Evolutionary conservation across 2,113 vertebrate species (phyloP), one percentile per base, ranked within the genome.

Genomic region (Atractosteus spatula): DNA sequence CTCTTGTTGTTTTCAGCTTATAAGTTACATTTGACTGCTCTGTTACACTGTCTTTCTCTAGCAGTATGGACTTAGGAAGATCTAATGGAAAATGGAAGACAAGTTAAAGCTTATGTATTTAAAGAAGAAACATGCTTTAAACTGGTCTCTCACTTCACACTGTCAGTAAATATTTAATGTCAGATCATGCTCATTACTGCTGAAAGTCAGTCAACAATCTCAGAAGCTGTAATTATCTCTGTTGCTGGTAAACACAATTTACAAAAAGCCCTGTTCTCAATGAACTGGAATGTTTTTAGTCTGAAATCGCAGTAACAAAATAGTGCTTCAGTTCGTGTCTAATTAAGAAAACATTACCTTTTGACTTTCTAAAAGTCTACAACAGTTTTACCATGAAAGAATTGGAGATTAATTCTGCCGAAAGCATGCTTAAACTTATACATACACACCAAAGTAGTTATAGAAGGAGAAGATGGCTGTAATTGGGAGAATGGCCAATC

Each of bases 201-300:
- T 51, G 47, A 51, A 51, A 51, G 29, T 29, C 47, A 51, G 47
- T 5, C 47, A 7, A 10, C 47, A 51, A 51, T 7, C 47, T 51
- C 47, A 5, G 10, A 10, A 7, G 47, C 47, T 5, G 47, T 10
- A 51, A 51, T 51, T 51, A 10, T 2, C 47, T 51, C 47, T 51
- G 47, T 51, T 51, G 47, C 10, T 51, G 47, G 0, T 1, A 10
- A 51, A 51, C 10, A 51, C 47, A 71, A 41, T 10, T 8, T 51
- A 65, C 71, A 29, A 29, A 29, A 29, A 55, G 17, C 41, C 41
- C 7, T 62, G 55, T 13, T 62, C 63, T 51, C 62, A 51, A 17
- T 64, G 70, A 54, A 13, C n/a, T 66, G 62, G 29, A 72, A 44
- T n/a, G 41, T 47, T n/a, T 72, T 67, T n/a, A 68, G 61, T 12